Evolutionary conservation across 2,888 invertebrate genomes (phyloP), one percentile per base, ranked within the genome.

Genomic region (Aporophyla lueneburgensis): DNA sequence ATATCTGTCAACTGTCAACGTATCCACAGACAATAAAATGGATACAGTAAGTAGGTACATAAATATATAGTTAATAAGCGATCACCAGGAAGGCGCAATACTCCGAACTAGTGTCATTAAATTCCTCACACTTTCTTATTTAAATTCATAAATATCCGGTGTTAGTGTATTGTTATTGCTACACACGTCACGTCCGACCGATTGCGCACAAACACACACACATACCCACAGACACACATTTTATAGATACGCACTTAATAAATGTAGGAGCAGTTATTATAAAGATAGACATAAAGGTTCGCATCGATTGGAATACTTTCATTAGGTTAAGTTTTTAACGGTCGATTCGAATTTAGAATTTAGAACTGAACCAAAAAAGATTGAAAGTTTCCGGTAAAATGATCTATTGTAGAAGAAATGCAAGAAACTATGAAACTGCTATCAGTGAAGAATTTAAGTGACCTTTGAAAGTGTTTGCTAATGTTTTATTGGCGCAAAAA

Each of bases 131-230:
- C 96, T 96, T 96, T 96, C 96, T 94, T 94, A 96, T 96, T 96
- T 94, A 95, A 96, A 96, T 96, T 96, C 95, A 96, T 96, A 96
- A 96, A 96, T 96, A 96, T 96, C 96, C 96, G 96, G 96, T 96
- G 95, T 93, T 92, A 93, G 93, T 92, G 91, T 91, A 90, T 91
- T 92, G 89, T 89, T 90, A 93, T 95, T 95, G 92, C 90, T 88
- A 95, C 86, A 86, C 94, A 78, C 81, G 86, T 93, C 96, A 96
- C 96, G 96, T 94, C 91, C 93, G 93, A 93, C 93, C 94, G 94
- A 94, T 94, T 93, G 95, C 95, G 93, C 93, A 93, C 93, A 93
- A 92, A 91, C 92, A 92, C 87, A 90, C 85, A 89, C 90, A 90
- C 89, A 91, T 88, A 90, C 90, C 89, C 86, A 90, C 86, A 93